phyloP scores from a whole-genome alignment of 2,888 invertebrate genomes.

The Pemphredon lugubris region DNA sequence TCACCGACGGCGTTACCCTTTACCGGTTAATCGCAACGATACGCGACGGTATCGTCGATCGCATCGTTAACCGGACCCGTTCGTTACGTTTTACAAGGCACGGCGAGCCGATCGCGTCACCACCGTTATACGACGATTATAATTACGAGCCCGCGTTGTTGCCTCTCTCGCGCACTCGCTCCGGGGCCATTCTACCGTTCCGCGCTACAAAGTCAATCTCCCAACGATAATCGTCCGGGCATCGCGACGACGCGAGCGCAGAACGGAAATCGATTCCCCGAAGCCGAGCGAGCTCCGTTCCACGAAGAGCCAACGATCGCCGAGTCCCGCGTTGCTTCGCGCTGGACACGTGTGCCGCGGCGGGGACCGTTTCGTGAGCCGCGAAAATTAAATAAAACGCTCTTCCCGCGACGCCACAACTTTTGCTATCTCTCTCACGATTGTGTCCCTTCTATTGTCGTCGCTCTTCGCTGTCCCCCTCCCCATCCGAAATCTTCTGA shows the following conservation, averaged over 20 bases:
- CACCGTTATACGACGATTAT: slow-evolving; percentile 55
- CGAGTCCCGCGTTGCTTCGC: slow-evolving; percentile 31
- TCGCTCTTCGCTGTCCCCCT: neutral
- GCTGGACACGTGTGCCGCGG: slow-evolving; percentile 36
- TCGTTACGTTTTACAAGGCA: slow-evolving; percentile 43
- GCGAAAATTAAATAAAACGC: slow-evolving; percentile 54
- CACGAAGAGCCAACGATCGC: slow-evolving; percentile 45
- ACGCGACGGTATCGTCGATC: slow-evolving; percentile 42
- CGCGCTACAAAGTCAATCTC: slow-evolving; percentile 1
- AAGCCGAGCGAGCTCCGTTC: slow-evolving; percentile 33
- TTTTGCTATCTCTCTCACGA: slow-evolving; percentile 15
- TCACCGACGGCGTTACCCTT: slow-evolving; percentile 24
- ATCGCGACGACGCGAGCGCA: slow-evolving; percentile 17
- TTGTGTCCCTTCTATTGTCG: slow-evolving; percentile 26
- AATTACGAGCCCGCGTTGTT: slow-evolving; percentile 49
- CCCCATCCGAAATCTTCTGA: slow-evolving; percentile 14
- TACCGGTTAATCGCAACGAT: slow-evolving; percentile 27
- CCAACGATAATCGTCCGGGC: slow-evolving; percentile 42
- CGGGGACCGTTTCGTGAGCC: slow-evolving; percentile 35
- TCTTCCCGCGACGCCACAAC: neutral
- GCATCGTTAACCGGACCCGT: slow-evolving; percentile 38
- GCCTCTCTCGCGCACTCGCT: slow-evolving; percentile 5
- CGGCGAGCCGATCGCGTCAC: slow-evolving; percentile 40
- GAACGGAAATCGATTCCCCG: slow-evolving; percentile 57
- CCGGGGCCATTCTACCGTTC: slow-evolving; percentile 7